Percentiles rank a stretch among this genome's conserved stretches.
Evolutionary conservation across 2,113 vertebrate genomes (phyloP).

Genomic region (Callorhinus ursinus): DNA sequence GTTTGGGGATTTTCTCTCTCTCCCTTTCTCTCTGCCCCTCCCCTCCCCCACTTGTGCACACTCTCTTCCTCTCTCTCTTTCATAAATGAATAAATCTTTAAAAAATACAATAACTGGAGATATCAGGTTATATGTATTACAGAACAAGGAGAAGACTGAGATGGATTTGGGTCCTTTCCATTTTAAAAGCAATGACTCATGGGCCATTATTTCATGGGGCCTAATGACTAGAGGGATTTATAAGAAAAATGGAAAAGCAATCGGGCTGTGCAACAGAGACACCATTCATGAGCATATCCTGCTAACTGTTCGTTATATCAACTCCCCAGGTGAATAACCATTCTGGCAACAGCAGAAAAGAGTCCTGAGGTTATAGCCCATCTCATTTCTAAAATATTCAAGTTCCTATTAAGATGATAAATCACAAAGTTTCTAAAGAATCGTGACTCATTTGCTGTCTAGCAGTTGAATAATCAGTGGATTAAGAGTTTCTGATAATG

Average conservation of each 20-base stretch:
- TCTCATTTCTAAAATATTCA: conserved; percentile 55
- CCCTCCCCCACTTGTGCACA: background rate
- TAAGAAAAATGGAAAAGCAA: conserved; percentile 4
- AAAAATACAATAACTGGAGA: background rate
- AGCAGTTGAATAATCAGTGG: conserved; percentile 46
- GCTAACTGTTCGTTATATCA: background rate
- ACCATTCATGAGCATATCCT: background rate
- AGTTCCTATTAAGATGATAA: conserved; percentile 60
- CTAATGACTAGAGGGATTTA: background rate
- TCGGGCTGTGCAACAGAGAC: background rate
- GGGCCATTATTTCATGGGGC: background rate
- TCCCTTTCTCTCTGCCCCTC: background rate
- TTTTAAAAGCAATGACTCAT: conserved; percentile 22
- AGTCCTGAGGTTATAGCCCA: background rate
- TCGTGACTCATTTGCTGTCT: background rate
- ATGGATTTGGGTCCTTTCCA: background rate
- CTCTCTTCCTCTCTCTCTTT: background rate
- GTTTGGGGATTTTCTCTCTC: background rate
- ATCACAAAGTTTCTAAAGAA: conserved; percentile 52
- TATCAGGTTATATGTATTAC: background rate
- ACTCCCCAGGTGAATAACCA: background rate
- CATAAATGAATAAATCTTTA: background rate
- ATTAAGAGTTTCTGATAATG: conserved; percentile 55
- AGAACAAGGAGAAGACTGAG: background rate
- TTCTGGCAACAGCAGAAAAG: background rate